Evolutionary conservation across 2,888 invertebrate species (phyloP).

Genomic region (Esperia sulphurella): DNA sequence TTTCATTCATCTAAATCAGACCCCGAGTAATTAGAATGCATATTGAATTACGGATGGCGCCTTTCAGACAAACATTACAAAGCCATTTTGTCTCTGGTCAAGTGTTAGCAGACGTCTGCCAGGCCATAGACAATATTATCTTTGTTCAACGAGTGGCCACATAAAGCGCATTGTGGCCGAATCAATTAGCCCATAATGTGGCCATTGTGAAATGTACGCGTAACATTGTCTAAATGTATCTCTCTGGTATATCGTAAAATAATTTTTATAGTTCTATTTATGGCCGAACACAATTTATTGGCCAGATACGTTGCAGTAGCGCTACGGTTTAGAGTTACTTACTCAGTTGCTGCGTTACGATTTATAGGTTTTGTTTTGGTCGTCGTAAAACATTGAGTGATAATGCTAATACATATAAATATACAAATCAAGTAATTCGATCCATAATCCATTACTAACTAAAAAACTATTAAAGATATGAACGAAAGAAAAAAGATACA

Average conservation of each 20-base stretch:
- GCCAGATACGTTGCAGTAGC: constrained; percentile 70
- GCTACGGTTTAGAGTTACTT: constrained; percentile 56
- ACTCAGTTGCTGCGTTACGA: constrained; percentile 27
- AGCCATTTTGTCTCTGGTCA: constrained; percentile 77
- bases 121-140: constrained; percentile 70
- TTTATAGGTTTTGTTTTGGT: constrained; percentile 51
- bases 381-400: constrained; percentile 34
- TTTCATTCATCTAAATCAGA: constrained; percentile 26
- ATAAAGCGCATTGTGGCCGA: constrained; percentile 73
- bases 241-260: constrained; percentile 68
- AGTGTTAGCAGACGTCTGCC: constrained; percentile 76
- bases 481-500: too few species aligned
- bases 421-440: too few species aligned
- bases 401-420: too few species aligned
- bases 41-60: constrained; percentile 74
- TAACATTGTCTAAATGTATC: constrained; percentile 77
- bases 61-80: constrained; percentile 66
- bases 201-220: constrained; percentile 64
- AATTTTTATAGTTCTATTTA: constrained; percentile 77
- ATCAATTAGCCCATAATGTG: constrained; percentile 76
- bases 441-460: constrained; percentile 4
- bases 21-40: constrained; percentile 38
- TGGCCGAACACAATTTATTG: constrained; percentile 64
- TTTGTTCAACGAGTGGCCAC: constrained; percentile 57
- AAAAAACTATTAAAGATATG: not conserved